Conservation (phyloP, 2,888 invertebrate genomes). For the Agriopis aurantiaria region DNA sequence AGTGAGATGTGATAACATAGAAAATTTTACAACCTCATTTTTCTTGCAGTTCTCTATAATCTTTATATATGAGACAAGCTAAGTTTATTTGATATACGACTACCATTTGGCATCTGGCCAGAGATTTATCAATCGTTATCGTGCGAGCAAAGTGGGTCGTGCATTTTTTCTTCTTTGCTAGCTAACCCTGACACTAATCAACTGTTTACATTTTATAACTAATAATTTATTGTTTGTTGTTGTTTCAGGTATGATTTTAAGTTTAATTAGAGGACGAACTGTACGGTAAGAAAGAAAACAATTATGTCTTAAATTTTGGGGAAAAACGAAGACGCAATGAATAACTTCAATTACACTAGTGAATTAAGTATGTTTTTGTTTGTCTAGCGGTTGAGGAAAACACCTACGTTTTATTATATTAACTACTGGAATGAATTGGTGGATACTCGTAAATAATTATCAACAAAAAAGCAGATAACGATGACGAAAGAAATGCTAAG, state of each 20-base stretch:
- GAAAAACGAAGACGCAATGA: background rate
- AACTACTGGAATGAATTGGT: too few species aligned
- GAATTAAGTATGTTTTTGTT: too few species aligned
- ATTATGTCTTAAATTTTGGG: background rate
- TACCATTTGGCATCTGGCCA: slow-evolving; percentile 40
- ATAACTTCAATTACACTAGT: background rate
- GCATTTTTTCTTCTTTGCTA: slow-evolving; percentile 42
- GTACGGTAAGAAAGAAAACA: slow-evolving; percentile 20
- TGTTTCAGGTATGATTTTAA: slow-evolving; percentile 57
- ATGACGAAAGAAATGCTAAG: background rate
- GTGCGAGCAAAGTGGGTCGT: slow-evolving; percentile 49
- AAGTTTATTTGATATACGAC: slow-evolving; percentile 27
- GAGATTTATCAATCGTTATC: slow-evolving; percentile 51
- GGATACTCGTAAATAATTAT: too few species aligned
- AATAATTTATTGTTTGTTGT: slow-evolving; percentile 46
- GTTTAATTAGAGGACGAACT: background rate
- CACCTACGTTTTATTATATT: too few species aligned
- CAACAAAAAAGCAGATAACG: background rate
- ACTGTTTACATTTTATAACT: slow-evolving; percentile 40
- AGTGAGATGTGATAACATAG: background rate
- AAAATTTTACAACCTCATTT: slow-evolving; percentile 17
- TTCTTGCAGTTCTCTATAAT: slow-evolving; percentile 12
- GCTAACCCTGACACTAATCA: slow-evolving; percentile 55
- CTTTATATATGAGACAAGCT: slow-evolving; percentile 34
- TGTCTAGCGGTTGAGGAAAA: too few species aligned